Conservation (phyloP, 2,113 vertebrate species). For the Chaetops frenatus region DNA sequence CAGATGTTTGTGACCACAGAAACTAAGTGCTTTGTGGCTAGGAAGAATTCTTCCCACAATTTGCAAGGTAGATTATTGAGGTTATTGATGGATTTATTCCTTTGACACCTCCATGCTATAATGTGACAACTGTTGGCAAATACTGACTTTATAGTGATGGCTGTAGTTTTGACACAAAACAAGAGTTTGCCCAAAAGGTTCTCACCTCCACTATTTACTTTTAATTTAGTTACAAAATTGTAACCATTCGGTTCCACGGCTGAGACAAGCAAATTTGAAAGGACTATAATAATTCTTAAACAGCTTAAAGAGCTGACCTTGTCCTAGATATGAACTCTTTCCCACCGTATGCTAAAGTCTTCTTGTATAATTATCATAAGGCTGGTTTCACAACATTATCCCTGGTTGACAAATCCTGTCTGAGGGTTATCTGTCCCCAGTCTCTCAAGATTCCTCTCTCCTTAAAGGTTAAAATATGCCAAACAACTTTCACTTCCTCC, state of each 20-base stretch:
- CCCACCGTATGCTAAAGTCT: background rate
- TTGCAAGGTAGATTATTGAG: background rate
- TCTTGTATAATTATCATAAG: background rate
- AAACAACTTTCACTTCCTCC: background rate
- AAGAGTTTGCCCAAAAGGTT: background rate
- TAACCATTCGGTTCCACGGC: background rate
- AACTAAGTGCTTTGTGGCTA: background rate
- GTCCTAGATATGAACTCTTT: background rate
- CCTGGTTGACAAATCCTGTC: background rate
- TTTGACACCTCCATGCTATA: background rate
- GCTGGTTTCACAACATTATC: background rate
- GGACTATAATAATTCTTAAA: background rate
- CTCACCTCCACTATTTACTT: rapidly evolving
- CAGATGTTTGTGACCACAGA: background rate
- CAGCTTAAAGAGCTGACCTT: background rate
- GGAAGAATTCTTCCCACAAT: background rate
- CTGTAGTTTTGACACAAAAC: background rate
- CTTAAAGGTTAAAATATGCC: background rate
- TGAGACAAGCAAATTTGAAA: background rate
- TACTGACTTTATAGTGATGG: background rate
- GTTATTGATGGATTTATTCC: background rate
- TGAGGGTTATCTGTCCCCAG: background rate
- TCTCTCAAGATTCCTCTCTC: background rate
- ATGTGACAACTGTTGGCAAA: background rate
- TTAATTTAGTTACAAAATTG: background rate